phyloP scores from a whole-genome alignment of 2,113 vertebrate species.

The Mus pahari region DNA sequence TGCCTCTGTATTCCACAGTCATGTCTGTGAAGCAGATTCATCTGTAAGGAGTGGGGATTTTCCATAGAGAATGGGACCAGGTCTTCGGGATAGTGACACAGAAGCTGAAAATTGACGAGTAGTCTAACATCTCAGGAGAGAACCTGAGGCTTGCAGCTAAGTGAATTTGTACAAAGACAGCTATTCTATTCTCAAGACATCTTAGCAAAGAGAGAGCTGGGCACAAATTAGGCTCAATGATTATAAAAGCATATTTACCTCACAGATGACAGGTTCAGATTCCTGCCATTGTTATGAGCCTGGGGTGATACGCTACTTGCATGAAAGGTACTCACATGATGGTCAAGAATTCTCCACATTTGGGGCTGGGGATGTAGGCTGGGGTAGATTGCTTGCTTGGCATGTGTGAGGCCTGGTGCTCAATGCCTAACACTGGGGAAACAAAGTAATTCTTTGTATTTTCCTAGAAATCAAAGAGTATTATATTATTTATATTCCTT shows the following conservation, averaged over 20 bases:
- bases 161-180: background rate
- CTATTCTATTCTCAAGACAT: background rate
- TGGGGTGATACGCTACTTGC: background rate
- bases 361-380: background rate
- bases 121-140: background rate
- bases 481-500: background rate
- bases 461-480: slow-evolving; percentile 34
- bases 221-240: background rate
- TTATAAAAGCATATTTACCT: background rate
- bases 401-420: background rate
- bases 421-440: background rate
- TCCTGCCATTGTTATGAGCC: background rate
- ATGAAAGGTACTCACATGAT: background rate
- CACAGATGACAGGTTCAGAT: background rate
- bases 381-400: background rate
- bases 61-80: background rate
- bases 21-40: background rate
- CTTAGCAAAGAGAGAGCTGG: background rate
- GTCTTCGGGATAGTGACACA: no score
- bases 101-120: background rate
- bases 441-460: background rate
- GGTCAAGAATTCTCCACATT: background rate
- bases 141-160: background rate
- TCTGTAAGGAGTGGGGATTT: background rate
- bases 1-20: background rate